Evolutionary conservation across 2,888 invertebrate genomes (phyloP).

Genomic region (Iselma pallidipennis): DNA sequence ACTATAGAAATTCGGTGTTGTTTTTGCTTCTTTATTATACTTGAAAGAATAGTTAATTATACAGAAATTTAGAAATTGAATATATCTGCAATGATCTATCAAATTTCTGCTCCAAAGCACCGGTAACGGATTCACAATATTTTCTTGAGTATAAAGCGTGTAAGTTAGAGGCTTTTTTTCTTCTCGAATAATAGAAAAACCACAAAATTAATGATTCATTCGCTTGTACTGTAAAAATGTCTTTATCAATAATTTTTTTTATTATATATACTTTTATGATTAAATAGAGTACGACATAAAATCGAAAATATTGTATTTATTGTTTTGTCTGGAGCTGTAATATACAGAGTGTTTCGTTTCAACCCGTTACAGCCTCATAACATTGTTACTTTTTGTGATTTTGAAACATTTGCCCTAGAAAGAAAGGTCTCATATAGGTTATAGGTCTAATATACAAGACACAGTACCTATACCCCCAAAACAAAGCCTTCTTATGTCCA

Average conservation of each 20-base stretch:
- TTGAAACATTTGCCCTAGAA: too few relatives aligned
- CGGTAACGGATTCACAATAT: background rate
- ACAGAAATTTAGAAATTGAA: background rate
- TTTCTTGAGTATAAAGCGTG: constrained; percentile 2
- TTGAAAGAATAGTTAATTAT: background rate
- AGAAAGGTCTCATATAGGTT: too few relatives aligned
- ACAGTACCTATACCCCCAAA: too few relatives aligned
- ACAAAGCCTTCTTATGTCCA: too few relatives aligned
- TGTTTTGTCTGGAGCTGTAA: too few relatives aligned
- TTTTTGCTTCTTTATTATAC: background rate
- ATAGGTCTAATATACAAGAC: too few relatives aligned
- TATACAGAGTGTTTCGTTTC: too few relatives aligned
- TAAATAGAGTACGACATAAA: background rate
- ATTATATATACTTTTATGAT: too few relatives aligned
- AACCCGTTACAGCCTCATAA: too few relatives aligned
- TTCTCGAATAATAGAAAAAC: background rate
- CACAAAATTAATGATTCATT: background rate
- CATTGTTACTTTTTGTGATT: too few relatives aligned
- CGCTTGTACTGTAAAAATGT: background rate
- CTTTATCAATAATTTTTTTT: background rate
- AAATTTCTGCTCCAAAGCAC: background rate
- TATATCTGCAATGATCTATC: background rate
- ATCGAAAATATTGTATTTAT: background rate
- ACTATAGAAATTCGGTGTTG: too few relatives aligned
- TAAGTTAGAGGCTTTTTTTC: background rate